Evolutionary conservation across 1,140 invertebrate species (phyloP), one percentile per base, ranked within the genome.

Genomic region (Monochamus saltuarius): DNA sequence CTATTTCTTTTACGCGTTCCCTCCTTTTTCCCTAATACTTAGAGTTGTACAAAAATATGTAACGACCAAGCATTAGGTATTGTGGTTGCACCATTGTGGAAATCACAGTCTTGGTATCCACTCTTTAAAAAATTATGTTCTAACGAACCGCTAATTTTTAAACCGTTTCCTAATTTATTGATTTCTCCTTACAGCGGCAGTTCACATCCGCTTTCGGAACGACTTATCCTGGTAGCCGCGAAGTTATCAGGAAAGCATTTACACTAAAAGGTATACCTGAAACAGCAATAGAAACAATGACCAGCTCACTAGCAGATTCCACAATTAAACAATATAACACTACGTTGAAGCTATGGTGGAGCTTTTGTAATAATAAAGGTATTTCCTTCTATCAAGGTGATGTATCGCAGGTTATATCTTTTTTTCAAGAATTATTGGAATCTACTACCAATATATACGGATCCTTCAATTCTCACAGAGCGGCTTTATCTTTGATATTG

Each of bases 11-110:
- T 61, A 56, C 36, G 16, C 54, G 14, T 56, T 56, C 36, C 19
- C 54, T 11, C 54, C 54, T 11, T 56, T 56, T 56, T 17, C n/a
- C 6, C 14, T 42, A 11, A 22, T 56, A 13, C 22, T 56, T 4
- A 45, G 42, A 45, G 65, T 38, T 56, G 58, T 68, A 52, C 45
- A 54, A 16, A 69, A 66, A 65, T 68, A 7, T 8, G 29, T 4
- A 1, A 34, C 8, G 34, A 51, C n/a, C 29, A 51, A n/a, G 49
- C 49, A 35, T n/a, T 34, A 34, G 38, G 38, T 7, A 54, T 54
- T 40, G 2, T 54, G 16, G 38, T 54, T 13, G 52, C 42, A 14
- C 52, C 52, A 0, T 11, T 14, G 9, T 54, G 38, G 38, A 11
- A 13, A 40, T 42, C 37, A 11, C 52, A 54, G 19, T 1, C 38